Evolutionary conservation across 2,797 vertebrate species (phyloP).

Genomic region (Podarcis lilfordi): DNA sequence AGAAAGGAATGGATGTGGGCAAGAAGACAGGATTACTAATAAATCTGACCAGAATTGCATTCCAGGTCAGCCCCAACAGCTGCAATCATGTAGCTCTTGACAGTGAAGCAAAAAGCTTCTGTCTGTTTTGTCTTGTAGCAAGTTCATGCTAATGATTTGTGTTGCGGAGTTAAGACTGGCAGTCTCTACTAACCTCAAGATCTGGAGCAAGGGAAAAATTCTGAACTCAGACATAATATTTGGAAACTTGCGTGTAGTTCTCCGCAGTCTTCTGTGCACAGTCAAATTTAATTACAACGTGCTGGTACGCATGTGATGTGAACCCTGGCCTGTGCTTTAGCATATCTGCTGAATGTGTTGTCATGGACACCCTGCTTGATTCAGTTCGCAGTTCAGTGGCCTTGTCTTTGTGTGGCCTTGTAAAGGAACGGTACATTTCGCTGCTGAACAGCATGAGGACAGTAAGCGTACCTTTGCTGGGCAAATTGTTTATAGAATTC

Average conservation of each 20-base stretch:
- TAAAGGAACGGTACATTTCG: neutral
- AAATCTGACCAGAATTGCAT: neutral
- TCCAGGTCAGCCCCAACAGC: neutral
- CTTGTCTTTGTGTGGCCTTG: neutral
- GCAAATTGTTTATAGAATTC: neutral
- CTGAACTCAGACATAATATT: neutral
- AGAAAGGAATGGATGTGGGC: neutral
- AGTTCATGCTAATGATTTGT: neutral
- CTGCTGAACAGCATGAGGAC: neutral
- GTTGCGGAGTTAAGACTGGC: neutral
- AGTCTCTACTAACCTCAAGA: neutral
- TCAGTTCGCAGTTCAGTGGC: neutral
- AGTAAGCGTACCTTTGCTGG: neutral
- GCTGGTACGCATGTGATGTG: neutral
- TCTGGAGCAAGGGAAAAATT: neutral
- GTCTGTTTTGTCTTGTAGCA: neutral
- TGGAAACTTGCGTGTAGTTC: neutral
- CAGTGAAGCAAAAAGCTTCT: neutral
- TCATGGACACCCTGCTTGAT: slow-evolving; percentile 8
- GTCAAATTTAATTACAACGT: slow-evolving; percentile 15
- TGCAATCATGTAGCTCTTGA: neutral
- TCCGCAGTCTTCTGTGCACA: neutral
- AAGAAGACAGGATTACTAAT: neutral
- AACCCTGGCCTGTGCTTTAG: neutral
- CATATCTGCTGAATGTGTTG: neutral